These are phyloP conservation scores for Arvicanthis niloticus DNA, from an alignment of 2,113 vertebrate genomes.

Conservation along the genomic window DNA sequence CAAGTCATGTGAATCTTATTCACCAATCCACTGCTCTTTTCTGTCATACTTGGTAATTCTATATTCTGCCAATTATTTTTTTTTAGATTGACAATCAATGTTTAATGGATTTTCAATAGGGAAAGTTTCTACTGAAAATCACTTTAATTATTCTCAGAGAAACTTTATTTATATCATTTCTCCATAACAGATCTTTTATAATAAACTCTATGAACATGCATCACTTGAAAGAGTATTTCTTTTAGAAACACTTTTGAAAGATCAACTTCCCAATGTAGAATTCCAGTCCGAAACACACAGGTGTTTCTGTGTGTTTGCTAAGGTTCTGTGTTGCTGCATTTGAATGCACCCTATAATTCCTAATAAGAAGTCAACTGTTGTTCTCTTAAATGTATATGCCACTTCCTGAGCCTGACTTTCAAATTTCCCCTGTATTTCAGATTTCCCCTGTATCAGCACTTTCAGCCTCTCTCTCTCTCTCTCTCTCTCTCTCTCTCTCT, in stretches of 20 bases:
- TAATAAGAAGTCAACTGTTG: background rate
- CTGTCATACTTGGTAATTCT: background rate
- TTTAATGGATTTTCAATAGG: background rate
- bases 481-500: background rate
- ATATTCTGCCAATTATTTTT: background rate
- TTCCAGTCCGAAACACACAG: background rate
- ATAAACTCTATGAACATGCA: background rate
- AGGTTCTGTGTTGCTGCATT: background rate
- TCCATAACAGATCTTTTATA: background rate
- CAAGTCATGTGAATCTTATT: background rate
- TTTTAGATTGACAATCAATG: background rate
- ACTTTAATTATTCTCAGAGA: background rate
- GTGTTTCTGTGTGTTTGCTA: background rate
- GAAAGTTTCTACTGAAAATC: background rate
- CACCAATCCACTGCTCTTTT: background rate
- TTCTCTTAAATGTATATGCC: background rate
- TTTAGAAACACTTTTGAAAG: background rate
- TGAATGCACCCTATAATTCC: background rate
- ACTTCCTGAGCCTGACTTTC: background rate
- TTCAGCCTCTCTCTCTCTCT: background rate
- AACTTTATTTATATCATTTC: background rate
- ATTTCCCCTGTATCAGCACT: background rate
- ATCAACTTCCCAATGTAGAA: background rate
- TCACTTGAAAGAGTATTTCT: background rate
- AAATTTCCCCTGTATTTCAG: background rate